Evolutionary conservation across 1,140 invertebrate genomes (phyloP).

Genomic region (Propsilocerus akamusi): DNA sequence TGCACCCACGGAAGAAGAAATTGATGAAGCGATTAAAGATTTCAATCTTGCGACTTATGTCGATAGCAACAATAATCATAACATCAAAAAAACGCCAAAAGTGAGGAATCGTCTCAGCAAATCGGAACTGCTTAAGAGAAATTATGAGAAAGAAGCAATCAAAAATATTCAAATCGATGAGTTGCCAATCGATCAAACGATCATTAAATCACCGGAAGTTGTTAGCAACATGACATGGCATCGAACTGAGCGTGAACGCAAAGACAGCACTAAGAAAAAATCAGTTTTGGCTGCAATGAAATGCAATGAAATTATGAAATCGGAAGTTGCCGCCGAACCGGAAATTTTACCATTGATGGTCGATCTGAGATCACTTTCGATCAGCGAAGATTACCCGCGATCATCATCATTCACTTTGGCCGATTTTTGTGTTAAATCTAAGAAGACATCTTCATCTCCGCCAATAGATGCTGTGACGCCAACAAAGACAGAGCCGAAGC

Average conservation of each 20-base stretch:
- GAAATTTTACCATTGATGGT: no score
- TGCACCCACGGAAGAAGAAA: conserved; percentile 28
- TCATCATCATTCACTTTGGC: no score
- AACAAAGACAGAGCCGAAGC: conserved; percentile 1
- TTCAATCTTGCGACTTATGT: conserved; percentile 17
- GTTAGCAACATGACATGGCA: conserved; percentile 7
- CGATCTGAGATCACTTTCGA: no score
- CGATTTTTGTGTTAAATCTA: conserved; percentile 3
- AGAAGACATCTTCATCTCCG: conserved; percentile 2
- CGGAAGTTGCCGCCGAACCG: conserved; percentile 13
- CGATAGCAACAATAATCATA: not conserved
- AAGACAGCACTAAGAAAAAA: conserved; percentile 17
- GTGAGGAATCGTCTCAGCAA: not conserved
- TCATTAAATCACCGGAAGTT: conserved; percentile 5
- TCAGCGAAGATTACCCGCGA: no score
- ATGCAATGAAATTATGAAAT: conserved; percentile 19
- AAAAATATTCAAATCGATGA: conserved; percentile 15
- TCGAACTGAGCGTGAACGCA: conserved; percentile 14
- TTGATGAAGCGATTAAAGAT: conserved; percentile 25
- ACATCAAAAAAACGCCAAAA: conserved; percentile 3
- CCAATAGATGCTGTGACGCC: not conserved
- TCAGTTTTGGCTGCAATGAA: conserved; percentile 18
- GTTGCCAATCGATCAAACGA: conserved; percentile 11
- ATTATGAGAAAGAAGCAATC: conserved; percentile 20
- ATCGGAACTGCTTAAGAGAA: conserved; percentile 9